These are phyloP conservation scores for Pentalonia nigronervosa DNA, from an alignment of 1,140 invertebrate genomes.

Conservation along the genomic window DNA sequence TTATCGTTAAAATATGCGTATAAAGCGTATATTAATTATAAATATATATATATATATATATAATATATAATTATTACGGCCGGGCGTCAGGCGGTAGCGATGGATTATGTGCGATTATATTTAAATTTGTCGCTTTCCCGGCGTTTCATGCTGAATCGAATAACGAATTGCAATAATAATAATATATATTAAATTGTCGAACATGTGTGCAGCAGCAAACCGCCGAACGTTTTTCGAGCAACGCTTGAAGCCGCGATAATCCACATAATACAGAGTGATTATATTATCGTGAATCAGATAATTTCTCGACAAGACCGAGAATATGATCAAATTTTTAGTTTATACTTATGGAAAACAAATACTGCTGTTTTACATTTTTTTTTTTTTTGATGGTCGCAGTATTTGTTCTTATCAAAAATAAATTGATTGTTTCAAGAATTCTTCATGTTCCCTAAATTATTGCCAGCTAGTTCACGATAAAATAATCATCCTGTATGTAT, in stretches of 20 bases:
- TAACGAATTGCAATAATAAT: background rate
- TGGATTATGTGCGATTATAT: background rate
- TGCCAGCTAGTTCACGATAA: background rate
- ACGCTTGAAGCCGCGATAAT: background rate
- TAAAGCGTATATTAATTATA: background rate
- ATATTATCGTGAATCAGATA: background rate
- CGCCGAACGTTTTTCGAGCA: background rate
- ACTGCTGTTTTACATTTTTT: background rate
- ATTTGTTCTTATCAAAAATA: background rate
- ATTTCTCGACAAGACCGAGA: background rate
- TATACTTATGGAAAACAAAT: background rate
- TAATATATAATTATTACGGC: background rate
- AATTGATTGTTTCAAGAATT: background rate
- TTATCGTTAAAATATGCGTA: conserved; percentile 24
- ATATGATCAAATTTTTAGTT: too few species aligned
- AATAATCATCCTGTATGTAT: background rate
- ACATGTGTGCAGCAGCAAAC: background rate
- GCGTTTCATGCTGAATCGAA: background rate
- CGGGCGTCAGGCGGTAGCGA: background rate
- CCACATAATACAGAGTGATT: background rate
- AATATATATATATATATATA: background rate
- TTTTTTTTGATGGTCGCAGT: background rate
- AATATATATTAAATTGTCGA: background rate
- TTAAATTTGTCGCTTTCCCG: conserved; percentile 2
- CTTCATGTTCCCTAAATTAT: background rate